These are phyloP conservation scores for Acanthaster planci DNA, from an alignment of 35 echinoderm and acorn worm species.

Conservation along the genomic window DNA sequence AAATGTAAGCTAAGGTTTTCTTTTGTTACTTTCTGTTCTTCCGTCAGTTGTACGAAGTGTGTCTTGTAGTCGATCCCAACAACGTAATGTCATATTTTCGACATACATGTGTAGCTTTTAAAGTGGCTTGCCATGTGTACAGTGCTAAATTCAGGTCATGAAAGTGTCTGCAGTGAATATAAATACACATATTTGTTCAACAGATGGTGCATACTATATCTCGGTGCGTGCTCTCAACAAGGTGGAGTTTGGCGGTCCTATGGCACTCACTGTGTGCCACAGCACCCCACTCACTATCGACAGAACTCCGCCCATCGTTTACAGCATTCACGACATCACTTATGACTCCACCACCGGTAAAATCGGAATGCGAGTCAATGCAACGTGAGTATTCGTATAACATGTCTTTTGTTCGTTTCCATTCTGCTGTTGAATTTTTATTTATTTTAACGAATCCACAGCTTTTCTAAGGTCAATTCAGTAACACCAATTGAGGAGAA, in stretches of 20 bases:
- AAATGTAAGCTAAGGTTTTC: too few relatives aligned
- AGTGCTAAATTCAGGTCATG: not conserved
- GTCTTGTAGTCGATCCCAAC: too few relatives aligned
- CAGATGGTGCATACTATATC: constrained; percentile 39
- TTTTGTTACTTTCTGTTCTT: too few relatives aligned
- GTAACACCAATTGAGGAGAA: too few relatives aligned
- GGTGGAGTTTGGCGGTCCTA: constrained; percentile 54
- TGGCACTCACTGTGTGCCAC: constrained; percentile 51
- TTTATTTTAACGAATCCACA: too few relatives aligned
- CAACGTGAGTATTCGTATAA: constrained; percentile 24
- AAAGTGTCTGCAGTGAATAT: not conserved
- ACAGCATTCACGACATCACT: constrained; percentile 35
- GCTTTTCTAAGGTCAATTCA: too few relatives aligned
- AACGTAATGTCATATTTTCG: too few relatives aligned
- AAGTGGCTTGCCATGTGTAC: not conserved
- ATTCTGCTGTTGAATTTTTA: too few relatives aligned
- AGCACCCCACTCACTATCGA: constrained; percentile 44
- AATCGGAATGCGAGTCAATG: constrained; percentile 10
- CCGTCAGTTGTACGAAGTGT: too few relatives aligned
- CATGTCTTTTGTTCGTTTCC: too few relatives aligned
- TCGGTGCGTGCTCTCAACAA: constrained; percentile 55
- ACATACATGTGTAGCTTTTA: too few relatives aligned
- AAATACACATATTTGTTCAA: not conserved
- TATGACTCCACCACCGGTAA: constrained; percentile 6
- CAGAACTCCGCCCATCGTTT: constrained; percentile 38